These are phyloP conservation scores for Guaruba guarouba DNA, from an alignment of 2,113 vertebrate species.

Conservation along the genomic window DNA sequence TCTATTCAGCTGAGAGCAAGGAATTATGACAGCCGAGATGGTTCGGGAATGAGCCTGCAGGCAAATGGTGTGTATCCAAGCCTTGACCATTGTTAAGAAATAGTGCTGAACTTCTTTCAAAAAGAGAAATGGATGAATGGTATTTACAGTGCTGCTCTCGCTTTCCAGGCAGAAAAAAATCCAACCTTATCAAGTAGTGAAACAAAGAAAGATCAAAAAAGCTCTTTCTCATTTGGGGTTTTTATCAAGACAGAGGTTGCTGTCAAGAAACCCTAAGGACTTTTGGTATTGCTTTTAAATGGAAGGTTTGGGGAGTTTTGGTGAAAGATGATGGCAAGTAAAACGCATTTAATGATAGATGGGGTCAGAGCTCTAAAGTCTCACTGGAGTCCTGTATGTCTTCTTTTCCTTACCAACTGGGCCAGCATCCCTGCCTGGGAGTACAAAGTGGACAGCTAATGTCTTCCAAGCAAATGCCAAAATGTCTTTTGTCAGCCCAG, in stretches of 20 bases:
- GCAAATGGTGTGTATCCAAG: not conserved
- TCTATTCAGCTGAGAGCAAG: not conserved
- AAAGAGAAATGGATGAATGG: not conserved
- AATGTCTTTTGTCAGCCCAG: not conserved
- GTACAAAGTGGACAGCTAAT: not conserved
- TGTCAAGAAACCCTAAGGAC: not conserved
- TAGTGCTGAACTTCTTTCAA: not conserved
- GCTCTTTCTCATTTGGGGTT: not conserved
- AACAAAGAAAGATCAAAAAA: not conserved
- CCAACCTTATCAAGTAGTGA: not conserved
- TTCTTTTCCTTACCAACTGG: not conserved
- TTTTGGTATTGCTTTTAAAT: not conserved
- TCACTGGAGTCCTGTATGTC: not conserved
- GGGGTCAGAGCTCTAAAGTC: not conserved
- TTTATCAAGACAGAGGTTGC: not conserved
- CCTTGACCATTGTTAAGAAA: not conserved
- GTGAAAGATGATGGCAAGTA: not conserved
- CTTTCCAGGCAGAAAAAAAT: not conserved
- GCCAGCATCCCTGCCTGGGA: not conserved
- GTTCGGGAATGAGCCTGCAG: not conserved
- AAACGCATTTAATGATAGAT: not conserved
- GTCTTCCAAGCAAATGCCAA: not conserved
- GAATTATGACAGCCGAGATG: not conserved
- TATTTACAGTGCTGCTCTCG: not conserved
- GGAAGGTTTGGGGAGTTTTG: not conserved